Percentiles rank a stretch among this genome's conserved stretches.
Evolutionary conservation across 1,140 invertebrate genomes (phyloP).

Genomic region (Limonius californicus): DNA sequence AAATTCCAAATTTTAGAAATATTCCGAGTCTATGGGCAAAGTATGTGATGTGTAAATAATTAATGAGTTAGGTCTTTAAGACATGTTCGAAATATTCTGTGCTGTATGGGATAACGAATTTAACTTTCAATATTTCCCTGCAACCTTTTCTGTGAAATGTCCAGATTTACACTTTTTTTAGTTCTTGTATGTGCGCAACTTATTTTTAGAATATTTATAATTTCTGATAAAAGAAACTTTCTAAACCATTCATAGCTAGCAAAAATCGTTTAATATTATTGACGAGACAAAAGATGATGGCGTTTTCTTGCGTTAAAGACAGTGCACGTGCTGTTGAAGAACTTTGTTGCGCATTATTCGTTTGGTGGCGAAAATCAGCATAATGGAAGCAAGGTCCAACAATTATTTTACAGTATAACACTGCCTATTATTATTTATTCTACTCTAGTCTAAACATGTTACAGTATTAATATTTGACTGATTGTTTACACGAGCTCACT

Average conservation of each 20-base stretch:
- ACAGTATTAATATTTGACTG: slow-evolving; percentile 44
- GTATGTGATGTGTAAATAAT: too few relatives aligned
- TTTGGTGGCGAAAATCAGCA: not conserved
- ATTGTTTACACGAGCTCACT: slow-evolving; percentile 31
- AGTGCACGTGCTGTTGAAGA: not conserved
- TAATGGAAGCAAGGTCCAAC: not conserved
- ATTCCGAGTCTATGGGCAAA: too few relatives aligned
- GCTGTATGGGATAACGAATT: too few relatives aligned
- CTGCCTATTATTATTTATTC: slow-evolving; percentile 43
- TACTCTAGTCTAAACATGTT: slow-evolving; percentile 46
- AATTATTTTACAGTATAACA: slow-evolving; percentile 44
- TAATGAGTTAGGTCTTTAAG: too few relatives aligned
- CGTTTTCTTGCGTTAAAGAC: not conserved
- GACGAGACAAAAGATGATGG: not conserved
- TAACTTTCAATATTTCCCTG: too few relatives aligned
- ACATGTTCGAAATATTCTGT: too few relatives aligned
- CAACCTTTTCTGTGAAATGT: too few relatives aligned
- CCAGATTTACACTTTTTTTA: too few relatives aligned
- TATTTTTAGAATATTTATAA: too few relatives aligned
- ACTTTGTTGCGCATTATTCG: not conserved
- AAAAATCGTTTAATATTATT: not conserved
- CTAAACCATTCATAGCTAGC: not conserved
- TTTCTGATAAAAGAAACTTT: too few relatives aligned
- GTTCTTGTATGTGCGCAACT: too few relatives aligned
- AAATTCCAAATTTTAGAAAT: too few relatives aligned